Conservation (phyloP, 2,113 vertebrate genomes). For the Camelus bactrianus region DNA sequence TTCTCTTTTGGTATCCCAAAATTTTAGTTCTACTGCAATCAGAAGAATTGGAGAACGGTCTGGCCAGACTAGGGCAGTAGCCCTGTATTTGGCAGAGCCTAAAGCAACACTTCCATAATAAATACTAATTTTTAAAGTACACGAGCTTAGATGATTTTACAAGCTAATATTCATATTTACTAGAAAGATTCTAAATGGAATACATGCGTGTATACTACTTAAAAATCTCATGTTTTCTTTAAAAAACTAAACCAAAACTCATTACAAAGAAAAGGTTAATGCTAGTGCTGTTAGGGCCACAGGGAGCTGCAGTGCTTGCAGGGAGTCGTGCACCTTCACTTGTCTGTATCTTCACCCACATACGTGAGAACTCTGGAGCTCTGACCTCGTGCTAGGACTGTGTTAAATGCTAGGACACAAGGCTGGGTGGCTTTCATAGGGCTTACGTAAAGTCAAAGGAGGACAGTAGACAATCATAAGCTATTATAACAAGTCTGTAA, state of each 20-base stretch:
- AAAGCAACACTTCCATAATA: not conserved
- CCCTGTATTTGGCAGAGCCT: not conserved
- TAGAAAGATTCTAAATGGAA: not conserved
- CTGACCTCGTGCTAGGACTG: not conserved
- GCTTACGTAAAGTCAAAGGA: not conserved
- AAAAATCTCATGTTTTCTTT: not conserved
- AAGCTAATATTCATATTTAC: not conserved
- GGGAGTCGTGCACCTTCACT: not conserved
- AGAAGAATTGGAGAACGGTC: slow-evolving; percentile 29
- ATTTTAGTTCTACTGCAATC: not conserved
- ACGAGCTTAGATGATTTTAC: not conserved
- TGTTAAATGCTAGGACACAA: not conserved
- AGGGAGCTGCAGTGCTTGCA: not conserved
- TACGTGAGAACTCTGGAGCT: not conserved
- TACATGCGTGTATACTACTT: not conserved
- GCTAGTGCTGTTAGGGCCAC: not conserved
- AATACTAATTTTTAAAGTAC: not conserved
- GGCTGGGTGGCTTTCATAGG: not conserved
- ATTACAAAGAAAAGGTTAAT: not conserved
- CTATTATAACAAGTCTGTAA: too few relatives aligned
- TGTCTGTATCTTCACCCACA: not conserved
- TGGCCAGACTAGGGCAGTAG: not conserved
- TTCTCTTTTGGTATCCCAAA: not conserved
- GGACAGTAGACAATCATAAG: not conserved
- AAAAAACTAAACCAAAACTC: slow-evolving; percentile 12